These are phyloP conservation scores for Takifugu ocellatus DNA, from an alignment of 2,797 vertebrate genomes.

Conservation along the genomic window DNA sequence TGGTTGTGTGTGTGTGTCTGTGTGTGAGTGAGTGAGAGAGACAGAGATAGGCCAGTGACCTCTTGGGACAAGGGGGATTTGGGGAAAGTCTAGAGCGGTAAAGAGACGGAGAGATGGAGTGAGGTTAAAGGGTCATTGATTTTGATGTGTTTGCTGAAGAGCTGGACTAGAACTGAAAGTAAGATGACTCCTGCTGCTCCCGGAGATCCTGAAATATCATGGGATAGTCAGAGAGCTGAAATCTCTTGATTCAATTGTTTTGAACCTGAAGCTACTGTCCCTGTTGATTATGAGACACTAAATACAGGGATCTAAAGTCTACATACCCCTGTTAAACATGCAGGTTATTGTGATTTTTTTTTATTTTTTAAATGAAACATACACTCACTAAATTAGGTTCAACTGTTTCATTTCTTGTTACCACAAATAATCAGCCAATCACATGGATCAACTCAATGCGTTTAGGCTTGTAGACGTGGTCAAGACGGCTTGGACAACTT, in stretches of 20 bases:
- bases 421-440: too few species aligned
- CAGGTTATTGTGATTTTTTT: too few species aligned
- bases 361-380: too few species aligned
- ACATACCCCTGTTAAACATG: too few species aligned
- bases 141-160: constrained; percentile 63
- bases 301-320: not conserved
- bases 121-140: constrained; percentile 77
- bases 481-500: too few species aligned
- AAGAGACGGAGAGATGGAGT: constrained; percentile 38
- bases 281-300: constrained; percentile 1
- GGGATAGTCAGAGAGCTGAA: too few species aligned
- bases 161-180: constrained; percentile 43
- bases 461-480: too few species aligned
- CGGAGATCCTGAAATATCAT: constrained; percentile 36
- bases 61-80: constrained; percentile 52
- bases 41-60: constrained; percentile 56
- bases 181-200: constrained; percentile 52
- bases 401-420: too few species aligned
- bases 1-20: constrained; percentile 6
- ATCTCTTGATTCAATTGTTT: not conserved
- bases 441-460: too few species aligned
- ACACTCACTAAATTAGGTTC: too few species aligned
- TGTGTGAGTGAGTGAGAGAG: not conserved
- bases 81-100: constrained; percentile 13
- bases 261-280: constrained; percentile 4